Conservation (phyloP, 2,113 vertebrate species). For the Cyphomyrus discorhynchus region DNA sequence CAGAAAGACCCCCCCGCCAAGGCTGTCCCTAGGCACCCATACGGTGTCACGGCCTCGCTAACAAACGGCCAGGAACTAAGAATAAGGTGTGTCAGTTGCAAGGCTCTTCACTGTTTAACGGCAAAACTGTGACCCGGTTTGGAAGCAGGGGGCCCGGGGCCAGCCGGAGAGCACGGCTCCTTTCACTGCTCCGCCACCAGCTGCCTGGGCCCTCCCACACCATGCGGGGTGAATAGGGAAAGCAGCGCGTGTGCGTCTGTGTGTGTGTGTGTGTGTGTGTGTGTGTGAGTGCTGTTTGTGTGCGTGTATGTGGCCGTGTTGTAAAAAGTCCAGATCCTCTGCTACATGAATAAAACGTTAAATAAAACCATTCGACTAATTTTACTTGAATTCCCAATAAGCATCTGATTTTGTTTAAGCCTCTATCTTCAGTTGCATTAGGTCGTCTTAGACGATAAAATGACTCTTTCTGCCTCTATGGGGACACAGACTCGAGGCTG, state of each 20-base stretch:
- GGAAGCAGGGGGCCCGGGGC: too few species aligned
- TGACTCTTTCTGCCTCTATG: neutral
- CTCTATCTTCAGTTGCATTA: neutral
- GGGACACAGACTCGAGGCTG: neutral
- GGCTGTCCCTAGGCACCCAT: neutral
- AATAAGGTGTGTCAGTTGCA: neutral
- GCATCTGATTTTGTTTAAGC: neutral
- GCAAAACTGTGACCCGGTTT: neutral
- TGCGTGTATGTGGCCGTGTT: neutral
- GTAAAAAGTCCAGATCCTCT: neutral
- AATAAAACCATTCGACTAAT: neutral
- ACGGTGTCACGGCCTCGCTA: neutral
- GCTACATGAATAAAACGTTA: neutral
- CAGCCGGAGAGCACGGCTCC: neutral
- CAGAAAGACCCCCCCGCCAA: neutral
- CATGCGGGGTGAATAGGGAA: neutral
- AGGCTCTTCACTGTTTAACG: neutral
- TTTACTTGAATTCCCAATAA: neutral
- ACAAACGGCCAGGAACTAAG: neutral
- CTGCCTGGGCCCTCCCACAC: neutral
- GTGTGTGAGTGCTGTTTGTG: neutral
- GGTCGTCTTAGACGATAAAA: neutral
- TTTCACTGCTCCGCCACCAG: neutral
- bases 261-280: constrained; percentile 9
- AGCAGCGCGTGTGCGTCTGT: neutral